Conservation (phyloP, 2,888 invertebrate genomes). For the Bellardia pandia region DNA sequence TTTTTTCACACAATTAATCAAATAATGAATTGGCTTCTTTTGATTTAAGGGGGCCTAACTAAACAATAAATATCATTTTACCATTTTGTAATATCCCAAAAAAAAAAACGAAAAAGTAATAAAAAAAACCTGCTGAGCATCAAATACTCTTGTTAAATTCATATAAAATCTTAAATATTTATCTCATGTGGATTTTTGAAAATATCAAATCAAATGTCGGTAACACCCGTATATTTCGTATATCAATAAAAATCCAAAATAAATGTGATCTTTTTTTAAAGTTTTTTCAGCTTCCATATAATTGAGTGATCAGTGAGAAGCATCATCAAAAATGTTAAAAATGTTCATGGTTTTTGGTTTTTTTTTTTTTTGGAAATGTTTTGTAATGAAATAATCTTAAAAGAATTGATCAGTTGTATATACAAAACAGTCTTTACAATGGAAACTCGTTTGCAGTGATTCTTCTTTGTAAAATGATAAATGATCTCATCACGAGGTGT, state of each 20-base stretch:
- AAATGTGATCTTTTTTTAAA: conserved; percentile 44
- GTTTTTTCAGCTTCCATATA: conserved; percentile 58
- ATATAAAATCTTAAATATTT: conserved; percentile 56
- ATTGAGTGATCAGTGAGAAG: conserved; percentile 70
- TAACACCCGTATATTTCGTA: conserved; percentile 61
- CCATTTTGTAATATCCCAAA: conserved; percentile 37
- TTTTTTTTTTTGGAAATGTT: conserved; percentile 25
- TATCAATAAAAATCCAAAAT: conserved; percentile 24
- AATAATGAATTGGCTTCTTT: conserved; percentile 7
- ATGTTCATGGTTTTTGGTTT: neutral
- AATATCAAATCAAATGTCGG: conserved; percentile 62
- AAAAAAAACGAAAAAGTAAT: conserved; percentile 10
- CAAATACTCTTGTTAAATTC: conserved; percentile 50
- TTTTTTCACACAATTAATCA: conserved; percentile 72
- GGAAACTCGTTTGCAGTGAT: conserved; percentile 80
- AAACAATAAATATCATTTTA: conserved; percentile 72
- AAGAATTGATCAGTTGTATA: conserved; percentile 58
- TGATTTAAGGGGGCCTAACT: conserved; percentile 35
- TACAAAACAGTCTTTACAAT: conserved; percentile 75
- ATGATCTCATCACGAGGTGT: conserved; percentile 83
- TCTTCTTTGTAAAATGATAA: conserved; percentile 78
- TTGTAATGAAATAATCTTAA: conserved; percentile 66
- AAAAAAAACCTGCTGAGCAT: conserved; percentile 57
- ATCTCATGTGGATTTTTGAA: conserved; percentile 60
- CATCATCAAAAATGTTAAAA: conserved; percentile 65